Conservation (phyloP, 2,113 vertebrate genomes). For the Rattus rattus region DNA sequence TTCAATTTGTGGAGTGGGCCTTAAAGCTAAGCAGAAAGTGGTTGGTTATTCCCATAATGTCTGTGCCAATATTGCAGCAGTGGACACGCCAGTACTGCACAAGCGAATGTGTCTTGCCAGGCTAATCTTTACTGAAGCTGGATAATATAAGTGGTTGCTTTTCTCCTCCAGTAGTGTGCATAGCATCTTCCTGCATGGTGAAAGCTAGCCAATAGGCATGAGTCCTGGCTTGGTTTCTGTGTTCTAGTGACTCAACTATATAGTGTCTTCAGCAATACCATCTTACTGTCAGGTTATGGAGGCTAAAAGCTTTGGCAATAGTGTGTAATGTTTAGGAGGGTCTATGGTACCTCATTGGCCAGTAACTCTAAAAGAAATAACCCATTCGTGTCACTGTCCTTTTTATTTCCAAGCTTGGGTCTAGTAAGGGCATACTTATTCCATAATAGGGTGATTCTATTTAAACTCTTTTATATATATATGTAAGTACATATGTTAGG, state of each 20-base stretch:
- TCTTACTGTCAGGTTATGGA: not conserved
- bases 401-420: not conserved
- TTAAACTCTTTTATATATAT: not conserved
- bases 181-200: not conserved
- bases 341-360: not conserved
- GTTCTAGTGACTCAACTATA: not conserved
- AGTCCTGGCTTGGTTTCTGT: not conserved
- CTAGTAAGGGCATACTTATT: not conserved
- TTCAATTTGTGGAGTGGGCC: not conserved
- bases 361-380: not conserved
- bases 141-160: not conserved
- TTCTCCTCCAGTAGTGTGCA: not conserved
- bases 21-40: not conserved
- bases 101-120: not conserved
- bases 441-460: not conserved
- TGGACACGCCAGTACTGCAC: not conserved
- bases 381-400: not conserved
- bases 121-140: not conserved
- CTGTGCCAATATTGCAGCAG: not conserved
- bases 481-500: not conserved
- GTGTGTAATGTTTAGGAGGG: not conserved
- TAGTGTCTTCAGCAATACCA: not conserved
- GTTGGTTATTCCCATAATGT: not conserved
- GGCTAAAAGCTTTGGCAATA: not conserved
- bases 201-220: not conserved